A percentile compares a stretch with the other conserved stretches of the same genome.
Conservation (phyloP, 1,140 invertebrate genomes). For the Varroa destructor region DNA sequence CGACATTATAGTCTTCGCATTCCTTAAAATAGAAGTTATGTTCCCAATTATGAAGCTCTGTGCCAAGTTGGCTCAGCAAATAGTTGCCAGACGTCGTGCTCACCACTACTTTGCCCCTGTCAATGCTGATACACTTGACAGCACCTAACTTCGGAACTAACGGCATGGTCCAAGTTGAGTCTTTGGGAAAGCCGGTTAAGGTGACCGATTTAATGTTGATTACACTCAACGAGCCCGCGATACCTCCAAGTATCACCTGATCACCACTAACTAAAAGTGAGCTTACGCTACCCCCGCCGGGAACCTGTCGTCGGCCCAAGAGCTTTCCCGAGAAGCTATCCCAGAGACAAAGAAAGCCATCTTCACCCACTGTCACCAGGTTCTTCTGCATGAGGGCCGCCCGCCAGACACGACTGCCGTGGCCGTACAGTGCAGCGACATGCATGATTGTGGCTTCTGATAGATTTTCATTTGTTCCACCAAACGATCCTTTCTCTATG, state of each 20-base stretch:
- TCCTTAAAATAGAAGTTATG: background rate
- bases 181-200: background rate
- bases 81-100: slow-evolving; percentile 4
- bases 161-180: background rate
- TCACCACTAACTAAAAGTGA: background rate
- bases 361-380: background rate
- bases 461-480: background rate
- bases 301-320: background rate
- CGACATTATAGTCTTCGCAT: slow-evolving; percentile 3
- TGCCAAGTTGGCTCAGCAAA: background rate
- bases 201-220: background rate
- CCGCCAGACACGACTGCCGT: slow-evolving; percentile 1
- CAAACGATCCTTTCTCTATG: background rate
- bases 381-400: background rate
- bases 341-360: slow-evolving; percentile 17
- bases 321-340: background rate
- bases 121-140: slow-evolving; percentile 10
- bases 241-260: background rate
- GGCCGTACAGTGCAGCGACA: background rate
- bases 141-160: background rate
- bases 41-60: background rate
- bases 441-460: background rate
- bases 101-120: background rate
- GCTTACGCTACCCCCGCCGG: background rate
- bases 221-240: background rate